These are phyloP conservation scores for Heteropelma amictum DNA, from an alignment of 2,888 invertebrate genomes.

Conservation along the genomic window DNA sequence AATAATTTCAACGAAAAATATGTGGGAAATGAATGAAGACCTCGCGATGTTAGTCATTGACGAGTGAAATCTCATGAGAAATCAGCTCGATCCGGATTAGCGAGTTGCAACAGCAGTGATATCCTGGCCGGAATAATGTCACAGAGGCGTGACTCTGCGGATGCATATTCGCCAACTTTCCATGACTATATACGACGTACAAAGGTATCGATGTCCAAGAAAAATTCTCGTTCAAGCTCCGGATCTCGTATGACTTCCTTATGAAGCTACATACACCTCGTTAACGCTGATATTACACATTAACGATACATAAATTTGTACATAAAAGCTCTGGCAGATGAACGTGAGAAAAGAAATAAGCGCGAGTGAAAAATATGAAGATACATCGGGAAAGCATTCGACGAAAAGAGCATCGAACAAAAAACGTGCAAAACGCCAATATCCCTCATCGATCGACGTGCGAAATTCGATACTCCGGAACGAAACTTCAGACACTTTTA, in stretches of 20 bases:
- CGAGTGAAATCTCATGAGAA: slow-evolving; percentile 36
- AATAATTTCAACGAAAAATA: neutral
- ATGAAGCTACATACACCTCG: slow-evolving; percentile 16
- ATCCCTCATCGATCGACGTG: slow-evolving; percentile 46
- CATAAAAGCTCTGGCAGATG: neutral
- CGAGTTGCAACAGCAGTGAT: slow-evolving; percentile 4
- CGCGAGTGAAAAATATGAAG: no score
- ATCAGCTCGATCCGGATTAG: slow-evolving; percentile 33
- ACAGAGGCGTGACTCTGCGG: slow-evolving; percentile 5
- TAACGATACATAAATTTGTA: neutral
- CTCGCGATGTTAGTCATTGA: neutral
- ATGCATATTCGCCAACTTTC: slow-evolving; percentile 4
- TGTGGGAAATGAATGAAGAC: neutral
- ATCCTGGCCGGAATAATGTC: slow-evolving; percentile 26
- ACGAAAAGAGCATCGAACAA: slow-evolving; percentile 24
- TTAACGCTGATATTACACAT: neutral
- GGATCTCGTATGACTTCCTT: slow-evolving; percentile 16
- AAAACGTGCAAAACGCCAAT: slow-evolving; percentile 51
- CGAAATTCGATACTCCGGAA: slow-evolving; percentile 51
- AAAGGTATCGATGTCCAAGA: slow-evolving; percentile 14
- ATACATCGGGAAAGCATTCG: slow-evolving; percentile 7
- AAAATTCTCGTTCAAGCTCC: neutral
- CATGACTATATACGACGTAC: neutral
- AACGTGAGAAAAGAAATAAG: neutral
- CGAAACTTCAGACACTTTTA: slow-evolving; percentile 55